Evolutionary conservation across 2,797 vertebrate species (phyloP), one percentile per base, ranked within the genome.

Genomic region (Phrynocephalus forsythii): DNA sequence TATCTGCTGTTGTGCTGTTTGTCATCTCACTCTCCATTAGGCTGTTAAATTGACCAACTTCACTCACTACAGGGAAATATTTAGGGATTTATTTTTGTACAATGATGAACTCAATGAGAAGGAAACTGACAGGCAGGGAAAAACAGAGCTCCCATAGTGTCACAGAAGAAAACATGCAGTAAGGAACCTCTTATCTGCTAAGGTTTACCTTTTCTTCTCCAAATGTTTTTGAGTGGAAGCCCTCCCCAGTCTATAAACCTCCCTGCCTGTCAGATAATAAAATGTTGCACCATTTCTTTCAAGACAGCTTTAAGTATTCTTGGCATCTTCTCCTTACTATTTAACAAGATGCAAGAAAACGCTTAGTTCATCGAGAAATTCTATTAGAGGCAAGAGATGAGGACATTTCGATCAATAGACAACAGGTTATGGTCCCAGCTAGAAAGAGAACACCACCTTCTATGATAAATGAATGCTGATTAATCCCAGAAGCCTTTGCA

Each of bases 281-380:
- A 56, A 7, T 56, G 52, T 56, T 26, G n/a, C 2, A 13, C 84
- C 77, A 91, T 8, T 33, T 77, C 72, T 88, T 87, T 24, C 48
- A 80, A 69, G 33, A 68, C 44, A 73, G 78, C 91, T 93, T 92
- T 92, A 91, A 92, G 92, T 92, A 91, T 80, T 88, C 67, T 88
- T 26, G 90, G 90, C 69, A 38, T 90, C 91, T 88, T 91, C 91
- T 87, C 92, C 91, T 96, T 94, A 92, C 90, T 82, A 30, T 95
- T 94, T 92, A 84, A 18, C 0, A 86, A 94, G 92, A 94, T 94
- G 92, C 94, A 95, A 60, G 86, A 95, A 94, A 95, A 94, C 94
- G 92, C 94, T 95, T 93, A 95, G 90, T 92, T 92, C 86, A 30
- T 71, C 0, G 20, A 89, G 88, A 94, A 92, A 94, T 93, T 92